Percentiles rank a stretch among this genome's conserved stretches.
phyloP scores from a whole-genome alignment of 53 echinoderm and acorn worm species.

The Astropecten irregularis region DNA sequence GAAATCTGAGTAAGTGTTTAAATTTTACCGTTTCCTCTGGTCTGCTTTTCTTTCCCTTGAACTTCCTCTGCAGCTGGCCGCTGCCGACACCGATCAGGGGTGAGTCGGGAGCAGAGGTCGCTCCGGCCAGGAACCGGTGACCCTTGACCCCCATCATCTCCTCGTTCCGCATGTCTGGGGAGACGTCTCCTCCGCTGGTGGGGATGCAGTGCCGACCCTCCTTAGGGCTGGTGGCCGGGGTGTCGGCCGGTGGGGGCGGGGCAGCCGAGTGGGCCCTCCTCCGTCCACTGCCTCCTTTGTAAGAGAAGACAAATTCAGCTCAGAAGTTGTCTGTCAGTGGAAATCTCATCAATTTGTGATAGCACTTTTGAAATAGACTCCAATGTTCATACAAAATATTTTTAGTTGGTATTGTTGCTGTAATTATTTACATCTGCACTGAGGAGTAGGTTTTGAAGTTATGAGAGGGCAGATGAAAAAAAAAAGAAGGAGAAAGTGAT shows the following conservation, averaged over 20 bases:
- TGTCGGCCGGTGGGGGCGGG: not conserved
- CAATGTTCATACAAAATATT: too few relatives aligned
- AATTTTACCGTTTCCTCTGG: constrained; percentile 40
- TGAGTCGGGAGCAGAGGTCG: constrained; percentile 47
- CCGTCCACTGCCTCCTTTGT: not conserved
- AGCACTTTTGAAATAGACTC: too few relatives aligned
- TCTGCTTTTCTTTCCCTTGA: not conserved
- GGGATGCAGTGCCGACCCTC: constrained; percentile 1
- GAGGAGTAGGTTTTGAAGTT: too few relatives aligned
- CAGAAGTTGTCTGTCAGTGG: too few relatives aligned
- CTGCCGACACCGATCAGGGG: constrained; percentile 59
- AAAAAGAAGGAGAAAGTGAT: too few relatives aligned
- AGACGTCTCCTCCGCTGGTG: constrained; percentile 31
- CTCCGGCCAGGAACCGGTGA: constrained; percentile 48
- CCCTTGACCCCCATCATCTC: constrained; percentile 56
- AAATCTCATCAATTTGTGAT: too few relatives aligned
- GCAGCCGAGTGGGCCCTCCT: not conserved
- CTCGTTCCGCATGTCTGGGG: constrained; percentile 36
- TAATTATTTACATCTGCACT: too few relatives aligned
- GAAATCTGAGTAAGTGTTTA: too few relatives aligned
- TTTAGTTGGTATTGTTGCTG: too few relatives aligned
- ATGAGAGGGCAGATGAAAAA: too few relatives aligned
- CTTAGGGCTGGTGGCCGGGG: constrained; percentile 39
- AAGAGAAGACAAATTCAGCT: not conserved
- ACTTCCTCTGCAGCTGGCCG: constrained; percentile 50